Base-by-base conservation (phyloP, 2,113 vertebrate genomes). In the Cololabis saira region DNA sequence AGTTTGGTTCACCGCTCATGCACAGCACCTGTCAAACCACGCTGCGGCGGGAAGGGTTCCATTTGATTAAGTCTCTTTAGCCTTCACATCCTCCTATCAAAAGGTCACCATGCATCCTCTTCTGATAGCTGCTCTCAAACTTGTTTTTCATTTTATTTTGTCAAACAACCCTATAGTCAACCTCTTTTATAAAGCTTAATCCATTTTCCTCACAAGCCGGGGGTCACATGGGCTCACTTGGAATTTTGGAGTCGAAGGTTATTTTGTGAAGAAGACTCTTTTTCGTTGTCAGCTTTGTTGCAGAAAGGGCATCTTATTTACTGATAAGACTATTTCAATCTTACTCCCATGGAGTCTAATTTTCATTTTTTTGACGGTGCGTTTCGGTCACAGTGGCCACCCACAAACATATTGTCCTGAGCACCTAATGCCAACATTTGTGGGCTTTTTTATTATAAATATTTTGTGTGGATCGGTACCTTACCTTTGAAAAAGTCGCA, bases 41-140 rank as follows among this genome's bases (percentile, higher is more conserved):
- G 40, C 70, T 24, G 78, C 43, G 65, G 65, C 76, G 54, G 72
- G 69, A 43, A 68, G 56, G 64, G 72, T 79, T 84, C 83, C 72
- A 50, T 83, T 81, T 85, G 87, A 87, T 87, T 82, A 86, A 85
- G 70, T 87, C 66, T 74, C 74, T 87, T 86, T 83, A 86, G 75
- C 83, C 84, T 77, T 47, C 72, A 61, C 68, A 72, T 83, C 78
- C 61, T 52, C 65, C 54, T 57, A 58, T 76, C 67, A 76, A 83
- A 86, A 90, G 86, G 87, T 91, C 89, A 87, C 43, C 50, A 14
- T 67, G 68, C 74, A 79, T 76, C 70, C 66, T 30, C 22, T 51
- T 67, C 76, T 57, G 63, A 74, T 56, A 18, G 63, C 80, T 40
- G 66, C 70, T 71, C 65, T 68, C 33, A 52, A 16, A 55, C 67